Conservation (phyloP, 92 coral and sea anemone genomes). For the Bergia sp. region DNA sequence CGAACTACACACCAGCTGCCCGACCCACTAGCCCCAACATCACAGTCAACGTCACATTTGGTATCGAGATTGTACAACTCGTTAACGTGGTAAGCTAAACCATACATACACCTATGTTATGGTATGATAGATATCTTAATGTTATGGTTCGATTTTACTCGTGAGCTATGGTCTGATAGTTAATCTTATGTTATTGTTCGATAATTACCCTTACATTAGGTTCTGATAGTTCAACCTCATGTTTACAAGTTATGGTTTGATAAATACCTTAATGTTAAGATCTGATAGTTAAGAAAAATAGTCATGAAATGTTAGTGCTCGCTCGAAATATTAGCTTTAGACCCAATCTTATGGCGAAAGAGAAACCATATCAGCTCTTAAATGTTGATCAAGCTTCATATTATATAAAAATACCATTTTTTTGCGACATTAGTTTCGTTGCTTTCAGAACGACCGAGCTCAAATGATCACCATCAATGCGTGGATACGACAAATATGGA, state of each 20-base stretch:
- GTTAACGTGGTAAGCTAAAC: slow-evolving; percentile 52
- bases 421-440: neutral
- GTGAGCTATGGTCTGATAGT: neutral
- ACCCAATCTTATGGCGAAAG: too few relatives aligned
- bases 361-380: too few relatives aligned
- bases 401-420: neutral
- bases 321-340: too few relatives aligned
- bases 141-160: neutral
- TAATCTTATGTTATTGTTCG: neutral
- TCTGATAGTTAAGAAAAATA: too few relatives aligned
- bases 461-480: slow-evolving; percentile 45
- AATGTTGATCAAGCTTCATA: neutral
- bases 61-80: slow-evolving; percentile 61
- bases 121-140: neutral
- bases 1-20: slow-evolving; percentile 12
- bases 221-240: too few relatives aligned
- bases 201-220: too few relatives aligned
- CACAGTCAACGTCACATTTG: slow-evolving; percentile 50
- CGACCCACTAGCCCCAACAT: slow-evolving; percentile 31
- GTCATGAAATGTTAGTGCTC: too few relatives aligned
- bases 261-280: too few relatives aligned
- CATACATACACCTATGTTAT: neutral
- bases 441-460: slow-evolving; percentile 37
- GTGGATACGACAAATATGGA: slow-evolving; percentile 46
- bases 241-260: too few relatives aligned